A percentile compares a stretch with the other conserved stretches of the same genome.
These are phyloP conservation scores for Hydrolagus colliei DNA, from an alignment of 2,797 vertebrate genomes.

Conservation along the genomic window DNA sequence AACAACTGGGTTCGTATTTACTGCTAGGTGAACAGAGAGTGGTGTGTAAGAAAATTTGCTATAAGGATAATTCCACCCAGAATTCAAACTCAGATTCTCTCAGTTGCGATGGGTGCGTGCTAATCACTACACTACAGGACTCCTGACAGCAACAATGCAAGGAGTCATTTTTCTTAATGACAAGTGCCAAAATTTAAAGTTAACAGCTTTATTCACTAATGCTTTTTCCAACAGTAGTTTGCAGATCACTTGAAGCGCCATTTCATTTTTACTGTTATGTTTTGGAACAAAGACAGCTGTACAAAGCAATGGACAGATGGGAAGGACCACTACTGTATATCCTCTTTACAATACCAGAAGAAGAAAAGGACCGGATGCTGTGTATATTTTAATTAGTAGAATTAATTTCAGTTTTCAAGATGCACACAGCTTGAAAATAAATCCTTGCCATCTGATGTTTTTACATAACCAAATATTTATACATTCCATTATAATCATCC, in stretches of 20 bases:
- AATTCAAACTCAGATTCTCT: too few relatives aligned
- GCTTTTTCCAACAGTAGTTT: too few relatives aligned
- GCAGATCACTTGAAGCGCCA: not conserved
- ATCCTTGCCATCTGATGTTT: not conserved
- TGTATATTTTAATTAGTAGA: not conserved
- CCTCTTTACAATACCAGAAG: not conserved
- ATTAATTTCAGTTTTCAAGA: not conserved
- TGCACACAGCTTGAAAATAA: constrained; percentile 17
- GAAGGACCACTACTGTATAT: not conserved
- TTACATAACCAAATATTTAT: not conserved
- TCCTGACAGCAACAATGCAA: too few relatives aligned
- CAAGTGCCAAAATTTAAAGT: too few relatives aligned
- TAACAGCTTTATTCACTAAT: too few relatives aligned
- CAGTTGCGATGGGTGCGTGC: too few relatives aligned
- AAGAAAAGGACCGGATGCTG: not conserved
- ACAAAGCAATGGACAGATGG: not conserved
- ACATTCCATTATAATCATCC: constrained; percentile 3
- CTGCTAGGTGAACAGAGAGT: too few relatives aligned
- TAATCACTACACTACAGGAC: too few relatives aligned
- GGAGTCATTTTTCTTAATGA: too few relatives aligned
- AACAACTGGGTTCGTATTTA: too few relatives aligned
- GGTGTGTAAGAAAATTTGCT: too few relatives aligned
- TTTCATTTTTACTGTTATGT: not conserved
- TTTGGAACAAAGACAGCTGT: not conserved
- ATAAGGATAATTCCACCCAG: too few relatives aligned